Conservation (phyloP, 2,113 vertebrate genomes). For the Eupsittula cactorum region DNA sequence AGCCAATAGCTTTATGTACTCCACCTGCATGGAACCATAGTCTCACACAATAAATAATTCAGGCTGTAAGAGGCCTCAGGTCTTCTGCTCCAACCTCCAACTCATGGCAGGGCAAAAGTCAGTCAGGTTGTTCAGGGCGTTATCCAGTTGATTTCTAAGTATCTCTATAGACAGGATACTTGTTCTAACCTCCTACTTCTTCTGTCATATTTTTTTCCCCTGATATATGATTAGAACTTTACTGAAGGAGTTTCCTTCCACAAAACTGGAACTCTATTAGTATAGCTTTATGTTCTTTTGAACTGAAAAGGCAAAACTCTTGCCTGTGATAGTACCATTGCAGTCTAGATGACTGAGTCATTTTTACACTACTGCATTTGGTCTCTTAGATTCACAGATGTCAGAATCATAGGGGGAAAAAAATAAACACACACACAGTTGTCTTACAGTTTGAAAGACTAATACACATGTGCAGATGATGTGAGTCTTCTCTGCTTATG, state of each 20-base stretch:
- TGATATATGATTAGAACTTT: neutral
- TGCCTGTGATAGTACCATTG: neutral
- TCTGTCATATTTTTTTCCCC: neutral
- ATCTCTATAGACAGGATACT: neutral
- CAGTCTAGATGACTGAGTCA: neutral
- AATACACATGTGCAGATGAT: neutral
- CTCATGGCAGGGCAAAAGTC: neutral
- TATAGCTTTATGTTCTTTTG: neutral
- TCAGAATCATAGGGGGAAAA: neutral
- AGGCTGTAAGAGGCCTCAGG: neutral
- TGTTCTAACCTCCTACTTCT: neutral
- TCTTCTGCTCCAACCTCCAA: neutral
- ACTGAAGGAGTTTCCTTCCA: neutral
- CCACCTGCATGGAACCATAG: neutral
- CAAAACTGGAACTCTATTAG: neutral
- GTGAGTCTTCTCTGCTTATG: neutral
- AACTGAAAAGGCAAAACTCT: neutral
- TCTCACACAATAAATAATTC: neutral
- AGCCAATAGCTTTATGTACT: neutral
- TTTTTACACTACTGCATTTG: neutral
- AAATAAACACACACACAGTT: neutral
- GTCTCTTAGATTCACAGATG: neutral
- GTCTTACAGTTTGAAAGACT: neutral
- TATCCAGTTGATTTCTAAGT: neutral
- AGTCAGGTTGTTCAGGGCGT: neutral